A percentile compares a stretch with the other conserved stretches of the same genome.
Conservation (phyloP, 2,797 vertebrate species). For the Amniataba percoides region DNA sequence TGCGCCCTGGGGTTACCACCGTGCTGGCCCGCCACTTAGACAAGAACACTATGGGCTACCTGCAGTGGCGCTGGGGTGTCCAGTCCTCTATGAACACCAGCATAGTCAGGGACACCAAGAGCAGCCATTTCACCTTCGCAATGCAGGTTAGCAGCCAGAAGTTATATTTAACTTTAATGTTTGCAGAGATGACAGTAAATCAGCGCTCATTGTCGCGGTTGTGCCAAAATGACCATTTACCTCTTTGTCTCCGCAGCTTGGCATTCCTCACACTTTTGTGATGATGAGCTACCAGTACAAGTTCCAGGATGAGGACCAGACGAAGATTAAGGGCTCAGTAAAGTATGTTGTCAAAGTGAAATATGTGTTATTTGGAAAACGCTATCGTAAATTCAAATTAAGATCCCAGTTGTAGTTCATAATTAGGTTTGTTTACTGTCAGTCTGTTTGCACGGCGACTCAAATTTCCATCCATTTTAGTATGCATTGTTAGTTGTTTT, state of each 20-base stretch:
- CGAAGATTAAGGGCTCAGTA: slow-evolving; percentile 95
- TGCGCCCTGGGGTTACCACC: slow-evolving; percentile 92
- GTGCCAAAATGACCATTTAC: slow-evolving; percentile 26
- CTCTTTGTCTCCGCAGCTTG: slow-evolving; percentile 86
- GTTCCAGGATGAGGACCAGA: slow-evolving; percentile 98
- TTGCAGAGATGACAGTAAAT: slow-evolving; percentile 19
- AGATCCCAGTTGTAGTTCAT: neutral
- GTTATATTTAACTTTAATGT: slow-evolving; percentile 2
- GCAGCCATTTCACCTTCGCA: slow-evolving; percentile 93
- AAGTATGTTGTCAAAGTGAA: slow-evolving; percentile 87
- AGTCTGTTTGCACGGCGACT: neutral
- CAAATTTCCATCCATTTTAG: neutral
- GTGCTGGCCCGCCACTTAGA: slow-evolving; percentile 96
- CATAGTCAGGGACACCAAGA: slow-evolving; percentile 95
- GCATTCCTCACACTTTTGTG: slow-evolving; percentile 95
- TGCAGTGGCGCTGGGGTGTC: slow-evolving; percentile 97
- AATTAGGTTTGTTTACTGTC: neutral
- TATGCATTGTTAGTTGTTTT: neutral
- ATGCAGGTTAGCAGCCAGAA: slow-evolving; percentile 88
- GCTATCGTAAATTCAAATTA: slow-evolving; percentile 16
- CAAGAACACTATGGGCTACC: slow-evolving; percentile 98
- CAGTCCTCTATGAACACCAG: slow-evolving; percentile 99
- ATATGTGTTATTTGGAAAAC: slow-evolving; percentile 5
- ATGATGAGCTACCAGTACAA: slow-evolving; percentile 99
- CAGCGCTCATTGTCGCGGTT: slow-evolving; percentile 10